A percentile compares a stretch with the other conserved stretches of the same genome.
These are phyloP conservation scores for Babylonia areolata DNA, from an alignment of 1,140 invertebrate genomes.

Conservation along the genomic window DNA sequence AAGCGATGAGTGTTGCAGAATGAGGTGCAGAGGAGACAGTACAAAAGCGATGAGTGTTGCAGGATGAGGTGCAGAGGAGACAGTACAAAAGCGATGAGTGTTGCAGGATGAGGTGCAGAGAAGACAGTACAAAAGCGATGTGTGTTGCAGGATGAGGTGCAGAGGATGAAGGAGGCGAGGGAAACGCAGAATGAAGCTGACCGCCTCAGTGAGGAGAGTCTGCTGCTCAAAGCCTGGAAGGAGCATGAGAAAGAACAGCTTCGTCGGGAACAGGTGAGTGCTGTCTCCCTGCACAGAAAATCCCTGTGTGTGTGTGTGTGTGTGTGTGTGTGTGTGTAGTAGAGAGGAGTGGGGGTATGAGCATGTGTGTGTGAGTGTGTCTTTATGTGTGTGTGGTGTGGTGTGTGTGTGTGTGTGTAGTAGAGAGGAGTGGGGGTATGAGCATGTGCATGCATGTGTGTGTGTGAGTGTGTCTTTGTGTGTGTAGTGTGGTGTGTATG, in stretches of 20 bases:
- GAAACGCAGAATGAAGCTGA: constrained; percentile 66
- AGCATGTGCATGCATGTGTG: background rate
- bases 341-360: background rate
- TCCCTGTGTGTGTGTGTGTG: background rate
- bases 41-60: too few species aligned
- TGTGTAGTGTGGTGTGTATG: background rate
- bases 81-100: too few species aligned
- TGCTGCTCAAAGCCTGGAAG: constrained; percentile 61
- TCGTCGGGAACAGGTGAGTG: background rate
- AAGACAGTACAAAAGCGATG: too few species aligned
- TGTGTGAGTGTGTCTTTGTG: background rate
- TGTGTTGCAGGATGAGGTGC: constrained; percentile 44
- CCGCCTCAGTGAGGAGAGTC: constrained; percentile 60
- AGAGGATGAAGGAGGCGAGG: background rate
- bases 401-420: too few species aligned
- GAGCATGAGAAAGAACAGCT: constrained; percentile 57
- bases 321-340: background rate
- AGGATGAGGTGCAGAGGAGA: too few species aligned
- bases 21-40: too few species aligned
- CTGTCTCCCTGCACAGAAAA: background rate
- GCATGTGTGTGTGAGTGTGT: background rate
- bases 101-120: too few species aligned
- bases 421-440: too few species aligned
- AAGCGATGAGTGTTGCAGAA: too few species aligned
- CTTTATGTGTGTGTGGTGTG: background rate